These are phyloP conservation scores for Piezodorus guildinii DNA, from an alignment of 1,140 invertebrate species.

Conservation along the genomic window DNA sequence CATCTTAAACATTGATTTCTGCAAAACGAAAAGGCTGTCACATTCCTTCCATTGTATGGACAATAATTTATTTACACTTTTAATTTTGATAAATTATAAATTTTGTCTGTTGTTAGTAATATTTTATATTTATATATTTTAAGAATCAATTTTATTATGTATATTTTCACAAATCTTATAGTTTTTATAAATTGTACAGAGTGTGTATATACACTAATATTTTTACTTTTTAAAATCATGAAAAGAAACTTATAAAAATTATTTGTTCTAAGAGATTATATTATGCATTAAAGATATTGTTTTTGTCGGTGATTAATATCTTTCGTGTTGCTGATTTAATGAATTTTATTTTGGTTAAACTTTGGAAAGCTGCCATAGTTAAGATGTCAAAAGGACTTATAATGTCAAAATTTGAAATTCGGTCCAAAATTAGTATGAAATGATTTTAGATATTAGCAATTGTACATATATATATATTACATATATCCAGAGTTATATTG, in stretches of 20 bases:
- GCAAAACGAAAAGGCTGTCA: background rate
- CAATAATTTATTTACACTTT: background rate
- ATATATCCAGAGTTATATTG: background rate
- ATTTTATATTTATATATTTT: background rate
- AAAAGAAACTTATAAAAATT: background rate
- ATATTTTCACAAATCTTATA: background rate
- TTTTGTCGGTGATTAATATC: background rate
- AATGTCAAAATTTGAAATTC: background rate
- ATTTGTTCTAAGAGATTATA: background rate
- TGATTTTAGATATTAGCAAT: background rate
- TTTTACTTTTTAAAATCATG: background rate
- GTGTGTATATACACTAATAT: slow-evolving; percentile 4
- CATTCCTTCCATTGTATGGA: slow-evolving; percentile 5
- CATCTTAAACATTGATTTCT: background rate
- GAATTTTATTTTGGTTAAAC: slow-evolving; percentile 3
- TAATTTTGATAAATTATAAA: background rate
- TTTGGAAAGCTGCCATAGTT: slow-evolving; percentile 5
- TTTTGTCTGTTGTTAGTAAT: background rate
- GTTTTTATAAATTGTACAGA: background rate
- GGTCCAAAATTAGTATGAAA: background rate
- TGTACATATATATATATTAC: background rate
- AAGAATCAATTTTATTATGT: background rate
- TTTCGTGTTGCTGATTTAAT: background rate
- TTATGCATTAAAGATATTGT: background rate
- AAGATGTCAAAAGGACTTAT: background rate